A percentile compares a stretch with the other conserved stretches of the same genome.
phyloP scores from a whole-genome alignment of 2,113 vertebrate genomes.

The Dinomys branickii region DNA sequence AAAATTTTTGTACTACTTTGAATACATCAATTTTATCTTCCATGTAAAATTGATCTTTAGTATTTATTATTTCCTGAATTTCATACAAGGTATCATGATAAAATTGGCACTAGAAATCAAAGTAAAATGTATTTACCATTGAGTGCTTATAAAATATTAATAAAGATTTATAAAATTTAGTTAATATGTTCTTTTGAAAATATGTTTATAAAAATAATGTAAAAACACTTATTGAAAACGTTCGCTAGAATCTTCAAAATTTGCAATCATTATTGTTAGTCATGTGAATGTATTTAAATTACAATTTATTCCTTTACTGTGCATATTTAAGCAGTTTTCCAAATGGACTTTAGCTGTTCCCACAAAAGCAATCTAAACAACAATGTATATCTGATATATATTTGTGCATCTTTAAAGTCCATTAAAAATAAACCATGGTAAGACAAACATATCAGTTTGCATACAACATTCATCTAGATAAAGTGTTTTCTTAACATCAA shows the following conservation, averaged over 20 bases:
- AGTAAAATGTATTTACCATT: not conserved
- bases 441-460: not conserved
- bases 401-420: not conserved
- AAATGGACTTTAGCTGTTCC: not conserved
- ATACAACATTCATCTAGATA: not conserved
- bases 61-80: not conserved
- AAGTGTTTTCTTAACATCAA: not conserved
- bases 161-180: not conserved
- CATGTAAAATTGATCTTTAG: not conserved
- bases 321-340: not conserved
- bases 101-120: not conserved
- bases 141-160: not conserved
- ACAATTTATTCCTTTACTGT: not conserved
- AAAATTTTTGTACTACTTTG: not conserved
- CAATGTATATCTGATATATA: not conserved
- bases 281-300: not conserved
- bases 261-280: not conserved
- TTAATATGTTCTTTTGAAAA: not conserved
- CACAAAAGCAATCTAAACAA: not conserved
- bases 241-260: not conserved
- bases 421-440: not conserved
- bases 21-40: not conserved
- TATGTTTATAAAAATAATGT: not conserved
- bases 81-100: not conserved
- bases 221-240: not conserved